These are phyloP conservation scores for Eospalax fontanierii DNA, from an alignment of 2,797 vertebrate species.

Conservation along the genomic window DNA sequence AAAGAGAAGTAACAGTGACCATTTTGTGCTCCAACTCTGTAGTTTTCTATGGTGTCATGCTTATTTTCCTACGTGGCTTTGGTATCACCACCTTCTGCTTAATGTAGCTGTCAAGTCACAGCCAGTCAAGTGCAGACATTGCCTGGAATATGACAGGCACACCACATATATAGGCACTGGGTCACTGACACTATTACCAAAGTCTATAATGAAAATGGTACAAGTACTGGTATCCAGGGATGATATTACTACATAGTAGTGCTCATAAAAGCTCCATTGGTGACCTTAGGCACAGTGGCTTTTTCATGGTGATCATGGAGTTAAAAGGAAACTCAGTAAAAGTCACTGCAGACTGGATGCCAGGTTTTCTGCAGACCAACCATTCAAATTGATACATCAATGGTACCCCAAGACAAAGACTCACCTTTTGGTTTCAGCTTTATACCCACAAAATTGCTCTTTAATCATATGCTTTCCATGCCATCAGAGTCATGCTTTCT, in stretches of 20 bases:
- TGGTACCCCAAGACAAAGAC: background rate
- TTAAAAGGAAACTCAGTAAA: conserved; percentile 72
- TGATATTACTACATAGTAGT: too few species aligned
- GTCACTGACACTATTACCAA: conserved; percentile 96
- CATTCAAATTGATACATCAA: background rate
- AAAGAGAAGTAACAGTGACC: conserved; percentile 94
- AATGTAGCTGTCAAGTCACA: conserved; percentile 98
- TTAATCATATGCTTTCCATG: background rate
- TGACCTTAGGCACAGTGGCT: conserved; percentile 93
- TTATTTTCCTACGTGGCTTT: conserved; percentile 96
- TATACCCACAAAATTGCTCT: background rate
- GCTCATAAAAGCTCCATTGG: too few species aligned
- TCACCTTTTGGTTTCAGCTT: background rate
- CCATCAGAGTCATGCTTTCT: conserved; percentile 84
- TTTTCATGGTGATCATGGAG: background rate
- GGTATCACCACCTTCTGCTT: conserved; percentile 97
- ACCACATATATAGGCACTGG: conserved; percentile 96
- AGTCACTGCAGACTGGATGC: background rate
- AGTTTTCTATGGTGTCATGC: conserved; percentile 97
- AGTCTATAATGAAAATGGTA: conserved; percentile 97
- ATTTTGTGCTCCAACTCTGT: conserved; percentile 97
- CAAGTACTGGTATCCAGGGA: conserved; percentile 87
- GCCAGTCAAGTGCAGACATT: conserved; percentile 95
- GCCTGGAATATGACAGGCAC: conserved; percentile 95
- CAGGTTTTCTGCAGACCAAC: background rate